These are phyloP conservation scores for Tetragnatha montana DNA, from an alignment of 2,888 invertebrate genomes.

Conservation along the genomic window DNA sequence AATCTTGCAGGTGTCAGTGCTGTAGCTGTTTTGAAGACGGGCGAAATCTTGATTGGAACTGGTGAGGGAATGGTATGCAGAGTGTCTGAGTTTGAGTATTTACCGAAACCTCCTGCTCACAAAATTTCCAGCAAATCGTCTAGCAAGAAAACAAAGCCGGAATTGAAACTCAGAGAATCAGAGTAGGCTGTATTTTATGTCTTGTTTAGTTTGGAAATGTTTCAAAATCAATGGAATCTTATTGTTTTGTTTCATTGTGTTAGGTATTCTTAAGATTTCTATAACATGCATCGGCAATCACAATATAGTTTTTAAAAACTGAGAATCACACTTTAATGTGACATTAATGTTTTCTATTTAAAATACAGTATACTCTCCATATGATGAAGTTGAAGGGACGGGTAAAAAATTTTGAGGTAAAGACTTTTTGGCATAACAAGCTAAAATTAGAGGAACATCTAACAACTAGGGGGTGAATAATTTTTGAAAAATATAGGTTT, in stretches of 20 bases:
- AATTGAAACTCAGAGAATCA: slow-evolving; percentile 47
- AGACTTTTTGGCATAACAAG: too few species aligned
- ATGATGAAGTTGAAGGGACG: too few species aligned
- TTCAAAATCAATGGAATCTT: neutral
- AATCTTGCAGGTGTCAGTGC: slow-evolving; percentile 76
- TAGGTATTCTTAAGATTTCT: too few species aligned
- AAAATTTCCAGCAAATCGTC: slow-evolving; percentile 16
- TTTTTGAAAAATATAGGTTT: too few species aligned
- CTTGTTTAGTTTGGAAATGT: neutral
- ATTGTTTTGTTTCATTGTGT: neutral
- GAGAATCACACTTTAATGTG: too few species aligned
- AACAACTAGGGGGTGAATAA: too few species aligned
- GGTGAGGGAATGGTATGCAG: slow-evolving; percentile 87
- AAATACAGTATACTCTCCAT: too few species aligned
- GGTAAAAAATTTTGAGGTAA: too few species aligned
- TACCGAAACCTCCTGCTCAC: slow-evolving; percentile 5
- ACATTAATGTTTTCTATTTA: too few species aligned
- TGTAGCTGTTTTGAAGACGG: slow-evolving; percentile 75
- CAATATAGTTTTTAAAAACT: too few species aligned
- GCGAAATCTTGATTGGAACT: slow-evolving; percentile 83
- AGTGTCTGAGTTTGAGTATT: slow-evolving; percentile 58
- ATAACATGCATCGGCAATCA: too few species aligned
- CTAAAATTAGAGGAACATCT: too few species aligned
- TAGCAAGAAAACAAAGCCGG: slow-evolving; percentile 37
- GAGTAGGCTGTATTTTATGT: slow-evolving; percentile 32